A percentile compares a stretch with the other conserved stretches of the same genome.
These are phyloP conservation scores for Bucorvus abyssinicus DNA, from an alignment of 2,797 vertebrate species.

Conservation along the genomic window DNA sequence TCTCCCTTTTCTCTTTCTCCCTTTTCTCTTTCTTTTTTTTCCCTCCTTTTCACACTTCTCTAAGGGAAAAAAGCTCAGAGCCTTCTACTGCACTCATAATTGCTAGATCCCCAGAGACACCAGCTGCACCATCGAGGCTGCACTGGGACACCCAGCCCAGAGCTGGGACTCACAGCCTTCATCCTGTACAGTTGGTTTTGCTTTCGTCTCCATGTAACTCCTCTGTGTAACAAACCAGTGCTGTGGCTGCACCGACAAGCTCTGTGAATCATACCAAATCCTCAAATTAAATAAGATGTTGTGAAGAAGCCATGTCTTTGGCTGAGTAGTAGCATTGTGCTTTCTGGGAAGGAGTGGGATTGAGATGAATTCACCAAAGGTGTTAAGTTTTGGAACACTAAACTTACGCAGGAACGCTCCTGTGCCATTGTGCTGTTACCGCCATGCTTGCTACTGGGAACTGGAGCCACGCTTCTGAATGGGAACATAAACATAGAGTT, in stretches of 20 bases:
- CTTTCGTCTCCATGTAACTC: background rate
- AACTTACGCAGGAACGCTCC: fast-evolving
- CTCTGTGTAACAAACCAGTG: background rate
- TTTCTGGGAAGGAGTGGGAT: background rate
- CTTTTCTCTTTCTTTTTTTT: no score
- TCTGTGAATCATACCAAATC: background rate
- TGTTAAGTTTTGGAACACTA: background rate
- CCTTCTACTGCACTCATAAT: background rate
- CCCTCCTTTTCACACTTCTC: background rate
- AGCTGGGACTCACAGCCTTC: background rate
- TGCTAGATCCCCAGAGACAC: background rate
- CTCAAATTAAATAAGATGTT: background rate
- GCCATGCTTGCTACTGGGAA: background rate
- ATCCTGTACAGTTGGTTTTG: background rate
- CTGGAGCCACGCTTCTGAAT: fast-evolving
- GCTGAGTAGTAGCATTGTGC: background rate
- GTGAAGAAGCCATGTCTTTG: background rate
- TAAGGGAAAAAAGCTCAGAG: background rate
- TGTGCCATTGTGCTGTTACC: background rate
- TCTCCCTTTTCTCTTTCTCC: no score
- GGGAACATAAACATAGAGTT: background rate
- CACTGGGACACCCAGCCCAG: background rate
- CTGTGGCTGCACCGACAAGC: background rate
- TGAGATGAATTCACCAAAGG: background rate
- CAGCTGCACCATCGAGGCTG: background rate